Conservation (phyloP, 2,797 vertebrate genomes). For the Hafferia zeledoni region DNA sequence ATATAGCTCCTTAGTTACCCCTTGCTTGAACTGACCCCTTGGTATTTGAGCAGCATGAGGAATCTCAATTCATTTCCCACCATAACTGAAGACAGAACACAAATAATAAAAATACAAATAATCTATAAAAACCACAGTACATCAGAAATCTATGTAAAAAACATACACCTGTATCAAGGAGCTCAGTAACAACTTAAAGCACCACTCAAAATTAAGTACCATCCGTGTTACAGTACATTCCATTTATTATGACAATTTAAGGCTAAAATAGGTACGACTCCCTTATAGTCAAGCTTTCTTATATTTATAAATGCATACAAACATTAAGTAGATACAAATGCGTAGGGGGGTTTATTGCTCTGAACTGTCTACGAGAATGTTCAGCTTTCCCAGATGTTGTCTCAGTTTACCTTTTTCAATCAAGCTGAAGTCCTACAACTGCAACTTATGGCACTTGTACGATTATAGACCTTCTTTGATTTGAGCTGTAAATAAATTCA, state of each 20-base stretch:
- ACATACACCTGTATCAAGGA: background rate
- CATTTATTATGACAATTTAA: constrained; percentile 66
- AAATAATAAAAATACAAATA: constrained; percentile 26
- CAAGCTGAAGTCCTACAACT: constrained; percentile 32
- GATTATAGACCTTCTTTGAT: constrained; percentile 22
- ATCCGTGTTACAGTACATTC: constrained; percentile 67
- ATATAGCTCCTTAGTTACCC: background rate
- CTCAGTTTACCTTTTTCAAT: constrained; percentile 44
- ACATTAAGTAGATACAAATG: constrained; percentile 50
- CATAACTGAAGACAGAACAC: background rate
- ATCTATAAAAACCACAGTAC: constrained; percentile 55
- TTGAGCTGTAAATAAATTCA: constrained; percentile 51
- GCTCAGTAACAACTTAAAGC: constrained; percentile 55
- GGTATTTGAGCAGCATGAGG: constrained; percentile 11
- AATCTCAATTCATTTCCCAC: background rate
- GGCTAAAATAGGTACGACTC: constrained; percentile 60
- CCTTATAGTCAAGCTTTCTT: constrained; percentile 58
- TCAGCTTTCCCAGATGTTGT: background rate
- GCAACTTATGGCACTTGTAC: background rate
- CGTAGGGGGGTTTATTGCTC: constrained; percentile 46
- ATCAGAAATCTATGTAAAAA: constrained; percentile 54
- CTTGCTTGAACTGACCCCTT: constrained; percentile 4
- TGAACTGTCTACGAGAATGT: constrained; percentile 24
- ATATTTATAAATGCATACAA: constrained; percentile 63
- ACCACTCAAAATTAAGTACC: constrained; percentile 65